Percentiles rank a stretch among this genome's conserved stretches.
Conservation (phyloP, 2,113 vertebrate genomes). For the Microcebus lehilahytsara region DNA sequence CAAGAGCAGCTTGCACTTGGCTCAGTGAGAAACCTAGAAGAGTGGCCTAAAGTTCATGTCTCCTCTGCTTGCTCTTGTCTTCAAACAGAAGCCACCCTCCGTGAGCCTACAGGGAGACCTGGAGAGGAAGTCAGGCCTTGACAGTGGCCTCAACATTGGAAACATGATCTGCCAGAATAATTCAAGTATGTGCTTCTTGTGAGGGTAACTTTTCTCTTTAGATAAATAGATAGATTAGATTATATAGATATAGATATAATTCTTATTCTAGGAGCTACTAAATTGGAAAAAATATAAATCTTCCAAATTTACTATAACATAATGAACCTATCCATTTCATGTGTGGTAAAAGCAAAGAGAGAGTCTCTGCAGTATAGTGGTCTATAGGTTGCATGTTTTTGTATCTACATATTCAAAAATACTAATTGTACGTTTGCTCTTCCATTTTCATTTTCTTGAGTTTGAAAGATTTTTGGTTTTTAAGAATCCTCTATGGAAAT, state of each 20-base stretch:
- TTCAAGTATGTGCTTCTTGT: neutral
- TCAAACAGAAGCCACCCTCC: neutral
- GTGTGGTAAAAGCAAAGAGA: neutral
- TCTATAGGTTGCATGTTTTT: neutral
- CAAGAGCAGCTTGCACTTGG: neutral
- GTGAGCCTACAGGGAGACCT: neutral
- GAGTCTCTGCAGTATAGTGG: neutral
- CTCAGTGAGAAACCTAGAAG: neutral
- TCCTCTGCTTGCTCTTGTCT: neutral
- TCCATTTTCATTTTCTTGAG: neutral
- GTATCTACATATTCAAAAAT: neutral
- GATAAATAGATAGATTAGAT: too few species aligned
- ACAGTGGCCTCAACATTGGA: neutral
- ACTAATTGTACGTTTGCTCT: neutral
- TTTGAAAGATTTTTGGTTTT: neutral
- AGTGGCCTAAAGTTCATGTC: neutral
- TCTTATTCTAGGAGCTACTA: neutral
- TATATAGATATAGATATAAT: neutral
- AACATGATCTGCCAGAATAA: neutral
- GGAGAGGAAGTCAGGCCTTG: neutral
- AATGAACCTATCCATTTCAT: neutral
- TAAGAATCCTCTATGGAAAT: neutral
- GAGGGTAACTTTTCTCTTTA: neutral
- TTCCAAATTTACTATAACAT: neutral
- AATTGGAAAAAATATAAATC: conserved; percentile 34